Percentiles rank a stretch among this genome's conserved stretches.
Evolutionary conservation across 2,888 invertebrate species (phyloP).

Genomic region (Idaea dimidiata): DNA sequence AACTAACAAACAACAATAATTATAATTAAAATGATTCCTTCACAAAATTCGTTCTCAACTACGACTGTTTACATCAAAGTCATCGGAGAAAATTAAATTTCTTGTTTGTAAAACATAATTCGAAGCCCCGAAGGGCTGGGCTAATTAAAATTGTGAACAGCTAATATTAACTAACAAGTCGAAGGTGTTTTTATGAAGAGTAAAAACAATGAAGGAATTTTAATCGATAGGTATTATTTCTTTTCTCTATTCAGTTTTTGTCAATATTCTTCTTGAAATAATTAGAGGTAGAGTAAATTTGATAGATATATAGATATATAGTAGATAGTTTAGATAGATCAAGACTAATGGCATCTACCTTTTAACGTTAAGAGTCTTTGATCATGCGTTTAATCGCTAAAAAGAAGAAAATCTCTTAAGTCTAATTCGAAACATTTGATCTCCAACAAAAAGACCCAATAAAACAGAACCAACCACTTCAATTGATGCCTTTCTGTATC

Average conservation of each 20-base stretch:
- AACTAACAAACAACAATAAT: neutral
- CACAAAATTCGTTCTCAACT: neutral
- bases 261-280: neutral
- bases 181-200: neutral
- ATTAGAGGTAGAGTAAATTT: too few relatives aligned
- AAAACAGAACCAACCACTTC: neutral
- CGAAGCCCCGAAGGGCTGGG: neutral
- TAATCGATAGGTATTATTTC: neutral
- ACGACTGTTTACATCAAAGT: neutral
- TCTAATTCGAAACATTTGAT: neutral
- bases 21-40: neutral
- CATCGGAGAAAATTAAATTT: neutral
- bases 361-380: neutral
- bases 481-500: neutral
- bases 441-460: neutral
- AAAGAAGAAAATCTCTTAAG: neutral
- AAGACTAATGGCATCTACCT: too few relatives aligned
- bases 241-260: neutral
- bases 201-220: neutral
- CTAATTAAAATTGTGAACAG: neutral
- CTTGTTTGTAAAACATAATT: neutral
- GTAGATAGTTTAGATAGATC: too few relatives aligned
- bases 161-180: neutral
- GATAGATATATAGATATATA: too few relatives aligned
- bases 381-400: neutral